phyloP scores from a whole-genome alignment of 2,113 vertebrate species.

The Poeciliopsis turrubarensis region DNA sequence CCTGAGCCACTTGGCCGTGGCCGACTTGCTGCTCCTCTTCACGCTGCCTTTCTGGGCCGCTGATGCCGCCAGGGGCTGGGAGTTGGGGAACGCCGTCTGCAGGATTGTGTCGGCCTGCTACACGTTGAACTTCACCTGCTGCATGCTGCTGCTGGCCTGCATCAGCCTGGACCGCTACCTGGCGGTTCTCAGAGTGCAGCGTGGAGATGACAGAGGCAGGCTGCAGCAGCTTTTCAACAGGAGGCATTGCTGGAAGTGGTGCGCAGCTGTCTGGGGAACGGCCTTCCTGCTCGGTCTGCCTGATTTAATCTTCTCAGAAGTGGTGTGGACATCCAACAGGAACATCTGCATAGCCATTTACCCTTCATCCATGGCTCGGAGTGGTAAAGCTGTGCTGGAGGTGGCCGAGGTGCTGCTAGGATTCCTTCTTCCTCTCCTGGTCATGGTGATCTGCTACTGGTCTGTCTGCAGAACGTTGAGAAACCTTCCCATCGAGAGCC shows the following conservation, averaged over 20 bases:
- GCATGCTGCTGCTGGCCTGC: conserved; percentile 92
- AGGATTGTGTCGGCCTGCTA: conserved; percentile 87
- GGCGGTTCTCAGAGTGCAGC: conserved; percentile 63
- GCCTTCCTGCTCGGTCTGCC: conserved; percentile 86
- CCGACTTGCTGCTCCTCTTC: conserved; percentile 88
- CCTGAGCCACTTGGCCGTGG: conserved; percentile 88
- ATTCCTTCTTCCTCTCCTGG: conserved; percentile 87
- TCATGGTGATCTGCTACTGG: conserved; percentile 88
- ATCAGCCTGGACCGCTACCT: conserved; percentile 90
- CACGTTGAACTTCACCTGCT: conserved; percentile 89
- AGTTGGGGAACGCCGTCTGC: conserved; percentile 83
- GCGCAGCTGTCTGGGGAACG: conserved; percentile 80
- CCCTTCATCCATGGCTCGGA: conserved; percentile 71
- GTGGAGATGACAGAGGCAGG: conserved; percentile 5
- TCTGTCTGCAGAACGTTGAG: conserved; percentile 76
- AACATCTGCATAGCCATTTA: conserved; percentile 82
- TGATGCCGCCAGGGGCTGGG: conserved; percentile 87
- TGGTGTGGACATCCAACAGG: conserved; percentile 62
- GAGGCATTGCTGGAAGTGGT: conserved; percentile 65
- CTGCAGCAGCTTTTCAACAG: conserved; percentile 50
- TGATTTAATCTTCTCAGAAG: conserved; percentile 86
- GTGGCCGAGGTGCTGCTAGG: conserved; percentile 86
- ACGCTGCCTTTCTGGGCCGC: conserved; percentile 93
- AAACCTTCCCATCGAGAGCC: conserved; percentile 78
- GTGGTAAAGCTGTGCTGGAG: conserved; percentile 83